Conservation (phyloP, 1,140 invertebrate species). For the Drosophila carrolli region DNA sequence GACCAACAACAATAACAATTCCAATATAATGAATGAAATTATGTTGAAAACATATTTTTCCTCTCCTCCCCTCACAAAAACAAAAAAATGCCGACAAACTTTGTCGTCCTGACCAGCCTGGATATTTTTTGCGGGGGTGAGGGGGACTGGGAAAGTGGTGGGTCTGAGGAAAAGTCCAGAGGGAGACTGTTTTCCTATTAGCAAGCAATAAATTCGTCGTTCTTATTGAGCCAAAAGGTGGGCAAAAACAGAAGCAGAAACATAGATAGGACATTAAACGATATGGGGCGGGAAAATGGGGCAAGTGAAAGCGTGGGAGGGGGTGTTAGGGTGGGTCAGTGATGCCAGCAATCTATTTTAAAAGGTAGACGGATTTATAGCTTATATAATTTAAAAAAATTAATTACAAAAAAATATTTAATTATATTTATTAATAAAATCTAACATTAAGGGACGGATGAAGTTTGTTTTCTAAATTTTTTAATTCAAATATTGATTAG, state of each 20-base stretch:
- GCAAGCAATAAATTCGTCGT: slow-evolving; percentile 74
- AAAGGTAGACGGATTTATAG: too few relatives aligned
- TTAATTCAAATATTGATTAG: too few relatives aligned
- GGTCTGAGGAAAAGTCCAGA: background rate
- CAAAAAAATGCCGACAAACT: slow-evolving; percentile 39
- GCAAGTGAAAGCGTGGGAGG: background rate
- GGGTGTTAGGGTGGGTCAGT: background rate
- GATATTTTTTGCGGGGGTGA: background rate
- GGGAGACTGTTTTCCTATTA: slow-evolving; percentile 68
- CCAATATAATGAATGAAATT: slow-evolving; percentile 73
- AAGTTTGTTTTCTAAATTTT: too few relatives aligned
- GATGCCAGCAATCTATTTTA: background rate
- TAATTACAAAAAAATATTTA: too few relatives aligned
- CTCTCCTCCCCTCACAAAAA: slow-evolving; percentile 4
- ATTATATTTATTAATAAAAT: too few relatives aligned
- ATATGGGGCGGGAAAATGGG: background rate
- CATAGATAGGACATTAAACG: slow-evolving; percentile 45
- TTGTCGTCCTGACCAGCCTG: slow-evolving; percentile 33
- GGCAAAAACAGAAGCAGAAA: slow-evolving; percentile 39
- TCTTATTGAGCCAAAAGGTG: slow-evolving; percentile 57
- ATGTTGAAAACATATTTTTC: slow-evolving; percentile 73
- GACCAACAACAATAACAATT: slow-evolving; percentile 52
- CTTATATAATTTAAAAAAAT: too few relatives aligned
- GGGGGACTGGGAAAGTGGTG: background rate
- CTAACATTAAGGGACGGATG: too few relatives aligned